Evolutionary conservation across 1,140 invertebrate species (phyloP).

Genomic region (Orius insidiosus): DNA sequence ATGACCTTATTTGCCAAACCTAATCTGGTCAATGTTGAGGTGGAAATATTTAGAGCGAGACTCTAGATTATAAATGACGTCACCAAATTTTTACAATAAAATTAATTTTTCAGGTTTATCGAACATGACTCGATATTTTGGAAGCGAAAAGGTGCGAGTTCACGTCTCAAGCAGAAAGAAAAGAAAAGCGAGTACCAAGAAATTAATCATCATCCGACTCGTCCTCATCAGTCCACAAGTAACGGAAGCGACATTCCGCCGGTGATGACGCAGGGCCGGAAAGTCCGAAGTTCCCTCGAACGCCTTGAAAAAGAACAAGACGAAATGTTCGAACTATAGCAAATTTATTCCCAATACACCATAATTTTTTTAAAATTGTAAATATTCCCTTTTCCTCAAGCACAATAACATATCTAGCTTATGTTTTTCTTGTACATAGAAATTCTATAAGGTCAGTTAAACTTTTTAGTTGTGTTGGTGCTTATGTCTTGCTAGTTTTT

Average conservation of each 20-base stretch:
- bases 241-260: conserved; percentile 28
- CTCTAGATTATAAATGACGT: no score
- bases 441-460: no score
- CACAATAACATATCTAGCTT: no score
- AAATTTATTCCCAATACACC: no score
- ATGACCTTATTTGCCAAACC: no score
- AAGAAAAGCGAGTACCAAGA: conserved; percentile 8
- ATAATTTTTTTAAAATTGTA: not conserved
- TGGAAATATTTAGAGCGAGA: no score
- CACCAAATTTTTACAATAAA: conserved; percentile 13
- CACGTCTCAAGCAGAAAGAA: conserved; percentile 24
- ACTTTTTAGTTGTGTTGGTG: no score
- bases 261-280: conserved; percentile 57
- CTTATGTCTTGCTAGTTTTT: no score
- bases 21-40: no score
- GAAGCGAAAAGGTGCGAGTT: conserved; percentile 24
- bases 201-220: conserved; percentile 22
- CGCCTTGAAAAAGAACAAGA: conserved; percentile 67
- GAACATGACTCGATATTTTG: conserved; percentile 21
- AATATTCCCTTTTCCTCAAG: no score
- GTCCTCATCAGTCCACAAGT: conserved; percentile 3
- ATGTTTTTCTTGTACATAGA: no score
- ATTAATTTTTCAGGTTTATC: conserved; percentile 21
- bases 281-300: conserved; percentile 57
- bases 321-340: conserved; percentile 78